Percentiles rank a stretch among this genome's conserved stretches.
Evolutionary conservation across 2,888 invertebrate species (phyloP).

Genomic region (Melieria picta): DNA sequence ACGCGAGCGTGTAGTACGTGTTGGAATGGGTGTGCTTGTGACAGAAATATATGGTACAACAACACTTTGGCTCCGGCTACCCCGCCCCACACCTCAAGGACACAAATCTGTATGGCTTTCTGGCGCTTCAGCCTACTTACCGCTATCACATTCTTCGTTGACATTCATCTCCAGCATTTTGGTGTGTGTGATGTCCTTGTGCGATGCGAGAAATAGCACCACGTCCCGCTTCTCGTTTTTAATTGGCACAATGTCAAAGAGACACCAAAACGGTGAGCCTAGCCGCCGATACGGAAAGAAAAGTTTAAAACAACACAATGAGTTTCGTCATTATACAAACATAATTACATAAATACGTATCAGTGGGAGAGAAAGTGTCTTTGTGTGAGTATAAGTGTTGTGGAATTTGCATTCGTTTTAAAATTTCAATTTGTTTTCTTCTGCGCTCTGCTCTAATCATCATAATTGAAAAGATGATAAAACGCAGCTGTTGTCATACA

Average conservation of each 20-base stretch:
- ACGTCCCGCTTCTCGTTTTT: constrained; percentile 98
- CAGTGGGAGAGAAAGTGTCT: too few relatives aligned
- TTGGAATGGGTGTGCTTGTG: background rate
- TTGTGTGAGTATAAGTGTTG: too few relatives aligned
- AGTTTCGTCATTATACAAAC: too few relatives aligned
- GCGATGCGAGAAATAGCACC: constrained; percentile 93
- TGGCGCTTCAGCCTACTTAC: constrained; percentile 70
- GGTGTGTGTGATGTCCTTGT: constrained; percentile 94
- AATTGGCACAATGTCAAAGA: constrained; percentile 96
- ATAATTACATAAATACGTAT: too few relatives aligned
- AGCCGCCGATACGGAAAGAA: constrained; percentile 43
- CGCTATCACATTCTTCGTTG: constrained; percentile 87
- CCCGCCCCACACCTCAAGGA: background rate
- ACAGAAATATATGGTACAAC: background rate
- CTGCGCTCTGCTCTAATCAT: too few relatives aligned
- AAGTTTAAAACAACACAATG: too few relatives aligned
- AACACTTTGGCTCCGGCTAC: too few relatives aligned
- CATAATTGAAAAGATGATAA: too few relatives aligned
- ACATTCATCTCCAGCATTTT: constrained; percentile 88
- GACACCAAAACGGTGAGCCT: constrained; percentile 95
- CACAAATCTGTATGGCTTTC: background rate
- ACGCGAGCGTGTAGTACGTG: background rate
- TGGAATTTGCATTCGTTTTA: too few relatives aligned
- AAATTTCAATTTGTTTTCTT: too few relatives aligned
- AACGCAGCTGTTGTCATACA: too few relatives aligned